These are phyloP conservation scores for Podarcis siculus DNA, from an alignment of 2,797 vertebrate species.

Conservation along the genomic window DNA sequence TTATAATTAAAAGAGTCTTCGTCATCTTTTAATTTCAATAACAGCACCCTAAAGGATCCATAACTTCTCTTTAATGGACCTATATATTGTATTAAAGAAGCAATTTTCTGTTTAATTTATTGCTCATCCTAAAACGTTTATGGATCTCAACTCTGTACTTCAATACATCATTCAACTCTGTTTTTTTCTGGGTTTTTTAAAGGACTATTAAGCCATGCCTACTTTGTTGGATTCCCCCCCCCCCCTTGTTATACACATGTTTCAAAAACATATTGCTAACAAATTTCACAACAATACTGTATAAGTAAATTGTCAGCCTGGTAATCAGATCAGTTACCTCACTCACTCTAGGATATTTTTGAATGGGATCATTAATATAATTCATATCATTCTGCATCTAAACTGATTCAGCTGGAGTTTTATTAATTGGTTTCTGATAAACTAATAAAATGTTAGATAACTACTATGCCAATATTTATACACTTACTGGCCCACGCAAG, in stretches of 20 bases:
- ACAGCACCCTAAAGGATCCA: constrained; percentile 3
- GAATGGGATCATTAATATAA: not conserved
- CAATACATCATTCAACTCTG: not conserved
- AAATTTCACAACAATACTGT: not conserved
- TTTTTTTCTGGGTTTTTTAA: not conserved
- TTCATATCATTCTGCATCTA: not conserved
- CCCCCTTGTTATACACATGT: not conserved
- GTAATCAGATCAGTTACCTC: not conserved
- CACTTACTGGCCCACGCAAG: not conserved
- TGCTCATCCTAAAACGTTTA: not conserved
- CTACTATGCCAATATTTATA: not conserved
- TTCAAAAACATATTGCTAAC: not conserved
- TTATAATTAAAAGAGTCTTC: constrained; percentile 1
- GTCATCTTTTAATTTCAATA: constrained; percentile 16
- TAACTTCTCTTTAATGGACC: constrained; percentile 1
- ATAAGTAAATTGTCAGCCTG: not conserved
- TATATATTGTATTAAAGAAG: not conserved
- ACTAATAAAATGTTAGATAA: not conserved
- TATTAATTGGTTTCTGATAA: not conserved
- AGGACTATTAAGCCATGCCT: not conserved
- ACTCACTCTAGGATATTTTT: not conserved
- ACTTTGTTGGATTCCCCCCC: not conserved
- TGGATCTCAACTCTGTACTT: not conserved
- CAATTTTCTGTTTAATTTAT: not conserved
- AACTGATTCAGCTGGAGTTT: not conserved